Base-by-base conservation (phyloP, 2,888 invertebrate genomes). In the Stomorhina lunata region DNA sequence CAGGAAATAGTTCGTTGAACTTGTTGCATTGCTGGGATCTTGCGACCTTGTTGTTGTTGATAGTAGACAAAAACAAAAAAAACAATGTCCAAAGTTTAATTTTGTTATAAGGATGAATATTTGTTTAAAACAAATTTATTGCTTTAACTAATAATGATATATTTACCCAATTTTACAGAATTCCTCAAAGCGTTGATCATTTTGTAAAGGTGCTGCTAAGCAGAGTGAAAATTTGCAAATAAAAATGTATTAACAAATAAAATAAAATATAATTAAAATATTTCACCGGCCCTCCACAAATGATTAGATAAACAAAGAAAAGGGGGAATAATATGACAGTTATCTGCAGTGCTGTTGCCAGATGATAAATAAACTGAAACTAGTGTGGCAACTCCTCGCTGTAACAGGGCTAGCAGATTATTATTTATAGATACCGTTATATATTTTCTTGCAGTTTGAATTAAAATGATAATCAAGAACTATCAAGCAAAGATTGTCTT, bases 1-100 rank as follows among this genome's bases (percentile, higher is more conserved):
- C 94, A 94, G 27, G 95, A 95, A 85, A 96, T 95, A 53, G 69
- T 59, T 7, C 81, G 55, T 12, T 34, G 22, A 34, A 55, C 40
- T 63, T 79, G 75, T 48, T 78, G 61, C 25, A 61, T 10, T 34
- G 27, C 7, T 3, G n/a, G 50, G 20, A 79, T 50, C 43, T 37
- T 71, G 20, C 37, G 71, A 66, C 79, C 82, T 82, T 71, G 71
- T 43, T 32, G 50, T 43, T 57, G 15, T 40, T 5, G n/a, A 29
- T 25, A 12, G 6, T 12, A 20, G 10, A 45, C 0, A 6, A 55
- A 15, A 29, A 7, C 12, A 34, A 27, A 45, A 48, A n/a, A 27
- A 12, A 55, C 37, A 55, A 55, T 57, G 40, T 50, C 43, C 43
- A 63, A 66, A n/a, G 45, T 55, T 27, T 40, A 12, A 55, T 55